These are phyloP conservation scores for Globicephala melas DNA, from an alignment of 2,113 vertebrate species.

Conservation along the genomic window DNA sequence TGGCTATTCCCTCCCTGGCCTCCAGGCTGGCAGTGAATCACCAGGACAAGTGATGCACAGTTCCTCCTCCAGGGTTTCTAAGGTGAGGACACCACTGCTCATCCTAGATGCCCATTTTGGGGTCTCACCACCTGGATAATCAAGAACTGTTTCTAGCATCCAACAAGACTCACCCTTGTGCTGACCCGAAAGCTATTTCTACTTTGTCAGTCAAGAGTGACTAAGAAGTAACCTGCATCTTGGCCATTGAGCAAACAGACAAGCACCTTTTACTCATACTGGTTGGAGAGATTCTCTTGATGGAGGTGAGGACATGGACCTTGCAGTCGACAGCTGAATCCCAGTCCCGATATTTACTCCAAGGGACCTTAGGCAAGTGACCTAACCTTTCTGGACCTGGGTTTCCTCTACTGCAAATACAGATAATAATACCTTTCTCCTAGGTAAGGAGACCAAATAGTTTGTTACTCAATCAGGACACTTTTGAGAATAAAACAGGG, in stretches of 20 bases:
- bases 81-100: neutral
- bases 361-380: neutral
- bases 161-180: slow-evolving; percentile 41
- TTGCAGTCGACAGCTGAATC: neutral
- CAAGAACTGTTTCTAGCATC: slow-evolving; percentile 46
- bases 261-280: neutral
- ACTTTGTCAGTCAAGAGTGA: neutral
- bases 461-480: neutral
- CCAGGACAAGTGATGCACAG: slow-evolving; percentile 20
- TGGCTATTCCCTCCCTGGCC: slow-evolving; percentile 52
- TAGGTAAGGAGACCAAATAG: neutral
- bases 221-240: neutral
- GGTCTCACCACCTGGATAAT: slow-evolving; percentile 30
- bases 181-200: slow-evolving; percentile 32
- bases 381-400: neutral
- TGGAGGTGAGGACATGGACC: neutral
- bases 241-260: neutral
- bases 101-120: neutral
- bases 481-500: neutral
- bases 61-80: slow-evolving; percentile 25
- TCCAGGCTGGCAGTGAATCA: slow-evolving; percentile 51
- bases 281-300: neutral
- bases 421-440: neutral
- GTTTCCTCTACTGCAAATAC: neutral
- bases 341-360: neutral